These are phyloP conservation scores for Scomber colias DNA, from an alignment of 2,113 vertebrate species.

Conservation along the genomic window DNA sequence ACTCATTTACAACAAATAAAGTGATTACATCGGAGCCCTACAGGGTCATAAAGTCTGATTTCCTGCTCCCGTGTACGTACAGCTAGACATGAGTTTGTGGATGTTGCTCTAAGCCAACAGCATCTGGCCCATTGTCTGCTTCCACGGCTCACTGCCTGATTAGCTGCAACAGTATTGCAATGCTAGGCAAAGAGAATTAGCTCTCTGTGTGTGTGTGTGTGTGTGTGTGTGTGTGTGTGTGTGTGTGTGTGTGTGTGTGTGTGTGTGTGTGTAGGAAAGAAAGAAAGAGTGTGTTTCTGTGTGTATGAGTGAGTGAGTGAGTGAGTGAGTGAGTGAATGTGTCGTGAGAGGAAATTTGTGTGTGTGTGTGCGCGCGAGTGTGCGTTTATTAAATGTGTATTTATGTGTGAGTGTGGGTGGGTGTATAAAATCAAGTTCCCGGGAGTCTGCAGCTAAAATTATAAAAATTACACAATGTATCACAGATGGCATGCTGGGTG, in stretches of 20 bases:
- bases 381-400: constrained; percentile 37
- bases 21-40: constrained; percentile 53
- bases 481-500: constrained; percentile 52
- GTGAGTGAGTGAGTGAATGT: constrained; percentile 39
- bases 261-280: constrained; percentile 13
- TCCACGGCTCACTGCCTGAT: constrained; percentile 75
- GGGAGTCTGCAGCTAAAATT: constrained; percentile 70
- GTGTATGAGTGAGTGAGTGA: constrained; percentile 40
- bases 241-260: constrained; percentile 30
- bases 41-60: constrained; percentile 53
- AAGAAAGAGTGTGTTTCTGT: constrained; percentile 34
- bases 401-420: constrained; percentile 56
- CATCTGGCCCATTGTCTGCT: constrained; percentile 78
- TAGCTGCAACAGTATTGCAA: constrained; percentile 68
- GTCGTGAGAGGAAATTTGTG: constrained; percentile 25
- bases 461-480: constrained; percentile 63
- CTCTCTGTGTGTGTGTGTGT: constrained; percentile 35
- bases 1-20: constrained; percentile 40
- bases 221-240: constrained; percentile 13
- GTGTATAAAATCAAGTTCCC: constrained; percentile 64
- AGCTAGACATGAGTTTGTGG: constrained; percentile 68
- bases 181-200: constrained; percentile 59
- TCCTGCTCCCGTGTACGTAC: constrained; percentile 34
- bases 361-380: constrained; percentile 17
- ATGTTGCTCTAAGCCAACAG: constrained; percentile 72